Conservation (phyloP, 2,797 vertebrate genomes). For the Macropus fuliginosus region DNA sequence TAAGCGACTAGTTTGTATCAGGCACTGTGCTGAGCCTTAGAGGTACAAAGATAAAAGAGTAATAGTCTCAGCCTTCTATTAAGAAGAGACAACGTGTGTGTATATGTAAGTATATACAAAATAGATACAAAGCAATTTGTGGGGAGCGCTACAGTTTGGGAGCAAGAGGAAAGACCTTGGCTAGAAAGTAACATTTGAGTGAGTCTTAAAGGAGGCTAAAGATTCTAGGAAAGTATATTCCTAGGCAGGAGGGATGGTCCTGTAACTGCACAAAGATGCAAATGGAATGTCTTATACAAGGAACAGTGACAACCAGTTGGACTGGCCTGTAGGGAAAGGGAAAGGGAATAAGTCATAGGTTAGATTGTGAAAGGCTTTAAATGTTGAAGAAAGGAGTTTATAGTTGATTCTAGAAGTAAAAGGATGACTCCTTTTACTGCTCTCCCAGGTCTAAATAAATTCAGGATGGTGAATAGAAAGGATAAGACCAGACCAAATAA, state of each 20-base stretch:
- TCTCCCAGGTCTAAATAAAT: background rate
- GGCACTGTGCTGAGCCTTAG: background rate
- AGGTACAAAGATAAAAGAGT: background rate
- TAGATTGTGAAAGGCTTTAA: background rate
- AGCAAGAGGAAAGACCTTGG: background rate
- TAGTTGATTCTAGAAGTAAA: background rate
- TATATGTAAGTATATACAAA: background rate
- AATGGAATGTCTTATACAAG: background rate
- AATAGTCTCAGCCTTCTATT: background rate
- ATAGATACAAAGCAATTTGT: background rate
- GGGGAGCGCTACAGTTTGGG: background rate
- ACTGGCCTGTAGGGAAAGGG: background rate
- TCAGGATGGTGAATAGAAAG: too few species aligned
- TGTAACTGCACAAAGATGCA: background rate
- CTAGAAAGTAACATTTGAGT: background rate
- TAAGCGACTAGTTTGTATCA: background rate
- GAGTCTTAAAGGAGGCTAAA: background rate
- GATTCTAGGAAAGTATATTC: background rate
- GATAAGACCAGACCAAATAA: background rate
- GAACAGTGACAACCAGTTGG: background rate
- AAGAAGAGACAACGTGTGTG: background rate
- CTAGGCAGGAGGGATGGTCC: background rate
- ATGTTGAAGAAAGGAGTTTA: background rate
- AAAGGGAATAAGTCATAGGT: background rate
- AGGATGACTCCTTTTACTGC: background rate